These are phyloP conservation scores for Pyrocephalus nanus DNA, from an alignment of 2,797 vertebrate species.

Conservation along the genomic window DNA sequence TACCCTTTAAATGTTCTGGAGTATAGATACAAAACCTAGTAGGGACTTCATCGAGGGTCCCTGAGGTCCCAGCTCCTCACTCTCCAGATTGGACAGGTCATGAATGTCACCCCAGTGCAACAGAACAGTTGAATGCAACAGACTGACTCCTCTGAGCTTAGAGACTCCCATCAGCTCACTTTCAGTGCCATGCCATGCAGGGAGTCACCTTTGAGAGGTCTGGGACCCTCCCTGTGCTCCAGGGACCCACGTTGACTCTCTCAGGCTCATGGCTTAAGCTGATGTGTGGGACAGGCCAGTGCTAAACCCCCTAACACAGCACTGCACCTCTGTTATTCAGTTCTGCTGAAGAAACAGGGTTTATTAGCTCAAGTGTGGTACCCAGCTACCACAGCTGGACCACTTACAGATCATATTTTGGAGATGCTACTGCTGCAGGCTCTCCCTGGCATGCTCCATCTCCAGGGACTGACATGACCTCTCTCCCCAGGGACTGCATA, in stretches of 20 bases:
- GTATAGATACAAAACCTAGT: not conserved
- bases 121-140: not conserved
- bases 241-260: not conserved
- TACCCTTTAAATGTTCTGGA: not conserved
- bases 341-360: not conserved
- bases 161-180: not conserved
- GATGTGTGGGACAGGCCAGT: not conserved
- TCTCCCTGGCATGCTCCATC: rapidly evolving
- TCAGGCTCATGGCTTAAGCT: not conserved
- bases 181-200: not conserved
- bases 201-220: not conserved
- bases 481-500: not conserved
- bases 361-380: not conserved
- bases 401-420: rapidly evolving
- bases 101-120: not conserved
- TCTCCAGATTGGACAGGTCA: not conserved
- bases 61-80: not conserved
- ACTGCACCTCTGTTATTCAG: not conserved
- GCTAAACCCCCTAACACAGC: not conserved
- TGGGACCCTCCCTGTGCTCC: not conserved
- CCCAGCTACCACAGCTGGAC: not conserved
- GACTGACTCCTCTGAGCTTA: not conserved
- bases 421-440: rapidly evolving
- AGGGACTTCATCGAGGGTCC: not conserved
- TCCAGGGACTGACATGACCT: rapidly evolving